These are phyloP conservation scores for Phymanthus crucifer DNA, from an alignment of 92 coral and sea anemone species.

Conservation along the genomic window DNA sequence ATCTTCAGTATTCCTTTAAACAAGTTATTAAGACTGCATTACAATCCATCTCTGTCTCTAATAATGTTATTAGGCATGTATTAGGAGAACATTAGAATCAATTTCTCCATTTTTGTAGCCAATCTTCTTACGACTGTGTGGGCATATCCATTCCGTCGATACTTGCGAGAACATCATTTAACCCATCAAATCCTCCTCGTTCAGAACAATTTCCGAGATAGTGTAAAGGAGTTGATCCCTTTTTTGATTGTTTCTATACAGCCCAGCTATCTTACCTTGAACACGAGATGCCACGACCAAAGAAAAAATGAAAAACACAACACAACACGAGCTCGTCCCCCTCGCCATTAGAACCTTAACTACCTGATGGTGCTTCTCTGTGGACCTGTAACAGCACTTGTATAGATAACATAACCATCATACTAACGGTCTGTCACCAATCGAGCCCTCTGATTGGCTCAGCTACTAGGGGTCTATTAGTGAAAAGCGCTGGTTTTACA, in stretches of 20 bases:
- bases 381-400: neutral
- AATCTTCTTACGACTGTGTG: no score
- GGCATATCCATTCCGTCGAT: no score
- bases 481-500: no score
- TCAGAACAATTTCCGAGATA: neutral
- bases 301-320: neutral
- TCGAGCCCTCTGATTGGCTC: no score
- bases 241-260: no score
- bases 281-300: neutral
- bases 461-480: no score
- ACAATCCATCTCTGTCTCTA: no score
- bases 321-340: neutral
- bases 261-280: neutral
- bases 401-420: neutral
- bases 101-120: neutral
- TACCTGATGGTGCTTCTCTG: neutral
- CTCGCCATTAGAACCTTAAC: neutral
- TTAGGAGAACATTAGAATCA: neutral
- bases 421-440: no score
- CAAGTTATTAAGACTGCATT: neutral
- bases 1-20: constrained; percentile 25
- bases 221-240: no score
- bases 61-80: no score
- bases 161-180: no score
- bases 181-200: no score